These are phyloP conservation scores for Platorchestia sp. DNA, from an alignment of 1,140 invertebrate genomes.

Conservation along the genomic window DNA sequence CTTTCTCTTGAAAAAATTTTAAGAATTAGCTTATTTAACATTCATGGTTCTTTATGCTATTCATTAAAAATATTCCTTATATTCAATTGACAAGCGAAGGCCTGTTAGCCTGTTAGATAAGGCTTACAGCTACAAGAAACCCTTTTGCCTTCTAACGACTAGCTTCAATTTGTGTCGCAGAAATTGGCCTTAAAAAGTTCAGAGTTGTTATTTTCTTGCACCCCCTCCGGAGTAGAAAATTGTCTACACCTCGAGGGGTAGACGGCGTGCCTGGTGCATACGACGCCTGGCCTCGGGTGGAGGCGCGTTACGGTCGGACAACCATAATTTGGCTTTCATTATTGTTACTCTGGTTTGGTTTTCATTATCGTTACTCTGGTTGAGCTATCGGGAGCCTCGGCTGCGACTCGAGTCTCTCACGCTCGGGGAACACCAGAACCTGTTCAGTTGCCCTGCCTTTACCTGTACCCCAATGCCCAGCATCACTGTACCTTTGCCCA, in stretches of 20 bases:
- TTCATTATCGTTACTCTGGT: slow-evolving; percentile 22
- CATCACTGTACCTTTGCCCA: slow-evolving; percentile 2
- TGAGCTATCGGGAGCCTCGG: slow-evolving; percentile 19
- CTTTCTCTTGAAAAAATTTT: background rate
- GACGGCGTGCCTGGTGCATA: background rate
- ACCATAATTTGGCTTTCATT: slow-evolving; percentile 16
- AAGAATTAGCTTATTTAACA: background rate
- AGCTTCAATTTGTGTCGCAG: background rate
- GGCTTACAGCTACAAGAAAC: background rate
- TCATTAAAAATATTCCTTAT: background rate
- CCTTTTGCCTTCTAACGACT: background rate
- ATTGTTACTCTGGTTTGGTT: background rate
- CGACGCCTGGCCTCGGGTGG: background rate
- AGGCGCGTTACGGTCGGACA: background rate
- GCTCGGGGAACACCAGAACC: background rate
- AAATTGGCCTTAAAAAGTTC: background rate
- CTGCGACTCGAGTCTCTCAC: slow-evolving; percentile 34
- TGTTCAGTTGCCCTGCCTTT: slow-evolving; percentile 39
- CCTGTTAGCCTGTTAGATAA: background rate
- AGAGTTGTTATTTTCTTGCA: background rate
- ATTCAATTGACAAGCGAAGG: background rate
- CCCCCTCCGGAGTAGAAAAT: slow-evolving; percentile 51
- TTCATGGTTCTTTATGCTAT: background rate
- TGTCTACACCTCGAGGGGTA: slow-evolving; percentile 32
- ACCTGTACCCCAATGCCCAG: slow-evolving; percentile 14